phyloP scores from a whole-genome alignment of 1,140 invertebrate species.

The Rhizoglyphus robini region DNA sequence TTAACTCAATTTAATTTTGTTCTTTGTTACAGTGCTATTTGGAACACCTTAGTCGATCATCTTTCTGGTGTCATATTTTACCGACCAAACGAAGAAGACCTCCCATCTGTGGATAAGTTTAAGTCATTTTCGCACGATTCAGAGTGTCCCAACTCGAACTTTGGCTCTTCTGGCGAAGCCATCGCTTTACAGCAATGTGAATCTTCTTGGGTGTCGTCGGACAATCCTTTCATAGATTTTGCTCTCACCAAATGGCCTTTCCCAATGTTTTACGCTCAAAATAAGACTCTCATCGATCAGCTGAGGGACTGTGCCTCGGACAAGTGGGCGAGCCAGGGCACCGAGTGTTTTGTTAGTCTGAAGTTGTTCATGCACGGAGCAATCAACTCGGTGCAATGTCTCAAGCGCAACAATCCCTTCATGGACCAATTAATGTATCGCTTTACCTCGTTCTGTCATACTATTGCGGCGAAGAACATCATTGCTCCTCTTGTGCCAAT shows the following conservation, averaged over 20 bases:
- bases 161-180: not conserved
- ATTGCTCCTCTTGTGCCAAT: constrained; percentile 48
- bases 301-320: not conserved
- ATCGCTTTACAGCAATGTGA: not conserved
- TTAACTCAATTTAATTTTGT: no score
- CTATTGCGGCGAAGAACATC: constrained; percentile 65
- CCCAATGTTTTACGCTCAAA: not conserved
- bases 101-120: not conserved
- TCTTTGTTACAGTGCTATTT: no score
- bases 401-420: not conserved
- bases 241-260: not conserved
- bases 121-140: not conserved
- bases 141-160: not conserved
- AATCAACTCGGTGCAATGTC: not conserved
- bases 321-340: not conserved
- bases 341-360: not conserved
- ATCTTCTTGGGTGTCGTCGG: not conserved
- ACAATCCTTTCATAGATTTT: not conserved
- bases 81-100: no score
- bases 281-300: not conserved
- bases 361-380: not conserved
- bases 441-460: constrained; percentile 53
- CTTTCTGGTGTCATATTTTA: not conserved
- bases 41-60: no score
- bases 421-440: not conserved